These are phyloP conservation scores for Lycorma delicatula DNA, from an alignment of 1,140 invertebrate species.

Conservation along the genomic window DNA sequence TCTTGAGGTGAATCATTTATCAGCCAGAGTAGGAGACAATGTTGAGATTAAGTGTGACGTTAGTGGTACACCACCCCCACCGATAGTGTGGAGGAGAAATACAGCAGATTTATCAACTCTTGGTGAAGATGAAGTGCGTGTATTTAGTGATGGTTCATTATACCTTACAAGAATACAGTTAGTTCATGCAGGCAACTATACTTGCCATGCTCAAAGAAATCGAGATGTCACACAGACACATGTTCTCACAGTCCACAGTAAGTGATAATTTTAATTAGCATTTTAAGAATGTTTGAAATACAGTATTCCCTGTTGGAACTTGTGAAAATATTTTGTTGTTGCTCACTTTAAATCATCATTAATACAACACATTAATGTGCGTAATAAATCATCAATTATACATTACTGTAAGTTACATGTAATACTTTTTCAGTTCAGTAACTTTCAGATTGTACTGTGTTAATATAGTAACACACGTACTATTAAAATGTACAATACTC, in stretches of 20 bases:
- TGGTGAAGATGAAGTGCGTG: constrained; percentile 53
- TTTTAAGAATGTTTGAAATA: neutral
- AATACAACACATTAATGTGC: too few relatives aligned
- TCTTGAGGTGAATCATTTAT: constrained; percentile 58
- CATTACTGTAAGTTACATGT: too few relatives aligned
- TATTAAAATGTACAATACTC: too few relatives aligned
- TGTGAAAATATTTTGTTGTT: neutral
- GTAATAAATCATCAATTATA: too few relatives aligned
- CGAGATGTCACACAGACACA: constrained; percentile 68
- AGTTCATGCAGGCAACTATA: constrained; percentile 71
- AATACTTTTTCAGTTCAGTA: too few relatives aligned
- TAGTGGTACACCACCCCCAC: constrained; percentile 56
- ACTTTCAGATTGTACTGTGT: too few relatives aligned
- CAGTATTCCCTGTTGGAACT: neutral
- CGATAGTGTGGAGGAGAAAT: constrained; percentile 64
- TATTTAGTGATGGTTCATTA: constrained; percentile 63
- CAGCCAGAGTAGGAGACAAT: constrained; percentile 63
- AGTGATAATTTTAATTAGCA: too few relatives aligned
- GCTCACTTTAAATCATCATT: too few relatives aligned
- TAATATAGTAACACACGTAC: too few relatives aligned
- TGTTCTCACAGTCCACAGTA: constrained; percentile 65
- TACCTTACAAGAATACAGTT: constrained; percentile 67
- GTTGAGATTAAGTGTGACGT: constrained; percentile 74
- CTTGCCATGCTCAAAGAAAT: constrained; percentile 66
- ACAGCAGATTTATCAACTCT: constrained; percentile 54